Percentiles rank a stretch among this genome's conserved stretches.
phyloP scores from a whole-genome alignment of 2,797 vertebrate species.

The Rhabdomys pumilio region DNA sequence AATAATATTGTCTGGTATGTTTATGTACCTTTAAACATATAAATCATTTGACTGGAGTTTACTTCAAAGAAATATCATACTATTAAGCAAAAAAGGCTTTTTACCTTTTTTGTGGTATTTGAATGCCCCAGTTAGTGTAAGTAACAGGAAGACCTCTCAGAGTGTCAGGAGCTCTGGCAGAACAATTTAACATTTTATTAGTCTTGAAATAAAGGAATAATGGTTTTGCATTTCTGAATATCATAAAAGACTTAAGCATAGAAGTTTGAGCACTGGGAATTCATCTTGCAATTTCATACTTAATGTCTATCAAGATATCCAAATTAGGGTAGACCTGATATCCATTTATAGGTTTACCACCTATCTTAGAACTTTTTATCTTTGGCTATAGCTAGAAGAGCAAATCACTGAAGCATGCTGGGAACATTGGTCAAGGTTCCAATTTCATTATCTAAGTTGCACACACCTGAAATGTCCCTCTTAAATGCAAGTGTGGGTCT shows the following conservation, averaged over 20 bases:
- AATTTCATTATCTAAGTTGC: constrained; percentile 40
- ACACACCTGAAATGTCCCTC: constrained; percentile 20
- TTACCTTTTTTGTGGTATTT: constrained; percentile 75
- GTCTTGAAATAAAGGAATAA: constrained; percentile 6
- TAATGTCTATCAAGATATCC: not conserved
- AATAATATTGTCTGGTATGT: constrained; percentile 85
- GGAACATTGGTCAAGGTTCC: not conserved
- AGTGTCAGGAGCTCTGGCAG: constrained; percentile 66
- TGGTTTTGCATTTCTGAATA: constrained; percentile 19
- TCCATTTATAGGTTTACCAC: not conserved
- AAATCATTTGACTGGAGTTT: constrained; percentile 83
- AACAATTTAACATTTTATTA: constrained; percentile 24
- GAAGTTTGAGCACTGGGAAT: not conserved
- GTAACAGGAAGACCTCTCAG: constrained; percentile 63
- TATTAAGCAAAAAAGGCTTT: constrained; percentile 85
- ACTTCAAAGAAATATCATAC: constrained; percentile 86
- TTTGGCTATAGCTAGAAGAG: not conserved
- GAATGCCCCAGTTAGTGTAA: constrained; percentile 77
- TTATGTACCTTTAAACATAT: constrained; percentile 87
- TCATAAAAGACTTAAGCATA: not conserved
- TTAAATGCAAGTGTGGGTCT: not conserved
- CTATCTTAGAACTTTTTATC: not conserved
- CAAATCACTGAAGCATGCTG: not conserved
- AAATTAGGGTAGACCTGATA: not conserved
- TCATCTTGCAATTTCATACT: not conserved